These are phyloP conservation scores for Esperia sulphurella DNA, from an alignment of 2,888 invertebrate genomes.

Conservation along the genomic window DNA sequence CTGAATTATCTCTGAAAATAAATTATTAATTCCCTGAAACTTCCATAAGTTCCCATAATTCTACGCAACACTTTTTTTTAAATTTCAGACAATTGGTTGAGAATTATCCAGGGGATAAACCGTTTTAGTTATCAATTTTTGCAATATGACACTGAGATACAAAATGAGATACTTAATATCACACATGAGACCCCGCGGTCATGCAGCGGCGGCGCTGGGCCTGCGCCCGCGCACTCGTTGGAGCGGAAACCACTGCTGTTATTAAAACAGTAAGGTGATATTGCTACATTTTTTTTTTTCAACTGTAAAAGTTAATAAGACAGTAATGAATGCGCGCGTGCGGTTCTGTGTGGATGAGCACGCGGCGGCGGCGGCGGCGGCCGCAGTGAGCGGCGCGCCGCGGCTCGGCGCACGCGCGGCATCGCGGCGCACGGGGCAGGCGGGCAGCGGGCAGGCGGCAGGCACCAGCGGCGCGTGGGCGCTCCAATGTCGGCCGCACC, in stretches of 20 bases:
- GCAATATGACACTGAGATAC: no score
- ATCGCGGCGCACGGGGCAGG: background rate
- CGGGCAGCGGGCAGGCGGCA: no score
- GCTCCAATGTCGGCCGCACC: constrained; percentile 16
- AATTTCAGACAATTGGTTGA: no score
- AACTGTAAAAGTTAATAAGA: constrained; percentile 66
- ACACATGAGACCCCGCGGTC: no score
- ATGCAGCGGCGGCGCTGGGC: background rate
- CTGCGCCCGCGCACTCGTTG: constrained; percentile 23
- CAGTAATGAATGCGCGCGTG: constrained; percentile 57
- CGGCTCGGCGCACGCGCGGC: constrained; percentile 5
- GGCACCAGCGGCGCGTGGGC: constrained; percentile 21
- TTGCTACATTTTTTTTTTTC: constrained; percentile 48
- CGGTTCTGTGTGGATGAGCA: constrained; percentile 52
- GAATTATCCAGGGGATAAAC: no score
- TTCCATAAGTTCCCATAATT: no score
- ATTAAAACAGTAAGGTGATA: constrained; percentile 46
- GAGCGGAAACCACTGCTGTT: constrained; percentile 49
- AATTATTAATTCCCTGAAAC: no score
- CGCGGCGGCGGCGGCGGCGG: constrained; percentile 10
- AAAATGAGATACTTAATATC: no score
- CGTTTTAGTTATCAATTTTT: no score
- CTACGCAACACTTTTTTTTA: no score
- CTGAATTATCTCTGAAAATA: no score
- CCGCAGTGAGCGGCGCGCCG: constrained; percentile 19